Base-by-base conservation (phyloP, 2,113 vertebrate genomes). In the Micronycteris hirsuta region DNA sequence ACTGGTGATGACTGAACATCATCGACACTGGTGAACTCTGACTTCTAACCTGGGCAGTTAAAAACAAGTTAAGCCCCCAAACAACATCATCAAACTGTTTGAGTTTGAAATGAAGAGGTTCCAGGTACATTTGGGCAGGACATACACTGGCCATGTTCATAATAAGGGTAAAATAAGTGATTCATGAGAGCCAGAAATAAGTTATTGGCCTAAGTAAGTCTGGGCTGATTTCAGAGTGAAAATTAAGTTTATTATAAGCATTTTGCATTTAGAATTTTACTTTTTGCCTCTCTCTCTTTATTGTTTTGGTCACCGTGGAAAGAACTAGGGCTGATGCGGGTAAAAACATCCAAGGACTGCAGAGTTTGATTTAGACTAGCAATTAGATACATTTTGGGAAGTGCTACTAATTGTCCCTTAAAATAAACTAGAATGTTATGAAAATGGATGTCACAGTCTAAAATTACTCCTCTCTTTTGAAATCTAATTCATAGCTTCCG, bases 391-490 rank as follows among this genome's bases (percentile, higher is more conserved):
- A 87, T 96, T 96, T 97, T 94, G 94, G 83, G 63, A 93, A 97
- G 89, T 91, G 77, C 86, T 89, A 96, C 94, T 96, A 97, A 98
- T 97, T 96, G 96, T 93, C 82, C 92, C 97, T 95, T 97, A 97
- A 98, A 97, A 98, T 98, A 97, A 95, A 94, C 94, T 94, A 80
- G 83, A 93, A 96, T 76, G 88, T 89, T 96, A 92, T 93, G 91
- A 93, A 97, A 97, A 96, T 94, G 81, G 91, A 96, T 94, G 96
- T 86, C 78, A 85, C 49, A 89, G 56, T 84, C 96, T 97, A 97
- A 98, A 98, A 96, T 97, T 96, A 97, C 96, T 93, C 86, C 82
- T 96, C 95, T 97, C 93, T 97, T 96, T 98, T 96, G 86, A 97
- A 97, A 97, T 96, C 78, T 97, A 97, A 97, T 97, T 98, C 94